phyloP scores from a whole-genome alignment of 2,888 invertebrate species.

The Cantharis nigra region DNA sequence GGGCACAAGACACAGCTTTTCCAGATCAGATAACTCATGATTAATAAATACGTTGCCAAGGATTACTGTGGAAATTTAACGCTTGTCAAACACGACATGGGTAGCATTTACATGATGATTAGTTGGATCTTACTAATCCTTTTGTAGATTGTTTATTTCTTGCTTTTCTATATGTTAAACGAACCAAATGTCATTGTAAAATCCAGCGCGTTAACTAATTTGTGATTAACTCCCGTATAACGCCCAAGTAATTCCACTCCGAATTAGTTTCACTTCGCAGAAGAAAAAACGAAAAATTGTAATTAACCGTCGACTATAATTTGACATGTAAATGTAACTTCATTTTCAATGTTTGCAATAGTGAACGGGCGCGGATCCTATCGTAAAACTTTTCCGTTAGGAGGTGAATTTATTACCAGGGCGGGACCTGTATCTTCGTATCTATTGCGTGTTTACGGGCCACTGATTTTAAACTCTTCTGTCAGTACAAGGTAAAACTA shows the following conservation, averaged over 20 bases:
- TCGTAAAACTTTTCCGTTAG: conserved; percentile 20
- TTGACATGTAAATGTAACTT: conserved; percentile 26
- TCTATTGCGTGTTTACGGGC: conserved; percentile 32
- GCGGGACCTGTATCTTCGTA: conserved; percentile 30
- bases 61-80: conserved; percentile 49
- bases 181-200: not conserved
- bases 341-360: conserved; percentile 22
- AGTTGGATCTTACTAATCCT: conserved; percentile 18
- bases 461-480: conserved; percentile 30
- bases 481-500: conserved; percentile 24
- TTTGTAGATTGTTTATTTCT: conserved; percentile 14
- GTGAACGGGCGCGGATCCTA: conserved; percentile 3
- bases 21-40: conserved; percentile 47
- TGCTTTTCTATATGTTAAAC: not conserved
- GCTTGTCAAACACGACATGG: conserved; percentile 45
- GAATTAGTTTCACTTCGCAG: not conserved
- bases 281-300: not conserved
- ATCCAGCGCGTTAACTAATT: not conserved
- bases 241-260: not conserved
- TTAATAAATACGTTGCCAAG: conserved; percentile 49
- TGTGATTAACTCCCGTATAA: not conserved
- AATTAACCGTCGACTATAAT: conserved; percentile 23
- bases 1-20: conserved; percentile 36
- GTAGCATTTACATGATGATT: conserved; percentile 29
- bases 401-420: conserved; percentile 23